Conservation (phyloP, 2,113 vertebrate species). For the Hydrolagus affinis region DNA sequence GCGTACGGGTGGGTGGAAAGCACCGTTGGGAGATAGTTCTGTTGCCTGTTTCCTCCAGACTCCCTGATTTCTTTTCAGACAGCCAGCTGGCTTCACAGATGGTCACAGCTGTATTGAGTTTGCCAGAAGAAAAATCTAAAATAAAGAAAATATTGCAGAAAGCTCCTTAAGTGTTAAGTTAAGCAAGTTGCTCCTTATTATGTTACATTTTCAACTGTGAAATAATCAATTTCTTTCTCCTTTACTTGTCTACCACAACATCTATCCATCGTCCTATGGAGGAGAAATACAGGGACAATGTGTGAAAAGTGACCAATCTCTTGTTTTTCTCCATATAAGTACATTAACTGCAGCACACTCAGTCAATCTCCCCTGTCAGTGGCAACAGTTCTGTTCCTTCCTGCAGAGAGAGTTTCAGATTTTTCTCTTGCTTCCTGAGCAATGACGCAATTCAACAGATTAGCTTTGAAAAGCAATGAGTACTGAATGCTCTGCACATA, state of each 20-base stretch:
- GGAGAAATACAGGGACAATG: neutral
- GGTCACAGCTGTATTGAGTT: neutral
- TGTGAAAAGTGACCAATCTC: neutral
- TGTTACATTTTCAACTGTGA: neutral
- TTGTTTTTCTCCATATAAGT: neutral
- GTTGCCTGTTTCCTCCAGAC: neutral
- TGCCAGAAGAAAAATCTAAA: neutral
- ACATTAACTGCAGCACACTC: neutral
- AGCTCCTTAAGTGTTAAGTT: neutral
- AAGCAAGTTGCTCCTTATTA: neutral
- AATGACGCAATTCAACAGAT: no score
- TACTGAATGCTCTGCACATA: no score
- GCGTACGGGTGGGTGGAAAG: neutral
- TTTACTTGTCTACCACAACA: neutral
- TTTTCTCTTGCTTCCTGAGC: no score
- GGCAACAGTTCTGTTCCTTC: neutral
- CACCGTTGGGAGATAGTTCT: neutral
- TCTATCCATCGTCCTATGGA: neutral
- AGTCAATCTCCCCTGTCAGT: neutral
- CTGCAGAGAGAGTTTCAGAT: neutral
- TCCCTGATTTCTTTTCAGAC: neutral
- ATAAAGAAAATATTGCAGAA: neutral
- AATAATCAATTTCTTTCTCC: neutral
- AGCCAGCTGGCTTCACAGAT: neutral
- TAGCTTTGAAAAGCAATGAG: no score